Conservation (phyloP, 2,797 vertebrate species). For the Emys orbicularis region DNA sequence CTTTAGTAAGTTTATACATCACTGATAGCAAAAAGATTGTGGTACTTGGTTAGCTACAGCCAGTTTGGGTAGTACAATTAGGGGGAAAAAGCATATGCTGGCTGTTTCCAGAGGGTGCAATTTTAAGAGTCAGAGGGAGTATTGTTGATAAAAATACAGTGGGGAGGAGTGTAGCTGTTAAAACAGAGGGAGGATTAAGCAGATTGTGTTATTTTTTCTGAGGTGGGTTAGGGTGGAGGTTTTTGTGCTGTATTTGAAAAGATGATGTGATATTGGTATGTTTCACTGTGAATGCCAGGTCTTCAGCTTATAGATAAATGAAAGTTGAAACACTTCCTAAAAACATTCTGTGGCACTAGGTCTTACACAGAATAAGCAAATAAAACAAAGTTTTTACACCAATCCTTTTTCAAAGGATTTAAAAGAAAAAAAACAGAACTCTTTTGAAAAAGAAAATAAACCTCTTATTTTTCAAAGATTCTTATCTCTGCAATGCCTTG, state of each 20-base stretch:
- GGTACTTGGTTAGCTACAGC: too few species aligned
- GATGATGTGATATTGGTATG: background rate
- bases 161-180: too few species aligned
- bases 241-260: background rate
- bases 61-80: too few species aligned
- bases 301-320: background rate
- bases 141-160: too few species aligned
- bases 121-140: too few species aligned
- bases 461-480: background rate
- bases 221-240: fast-evolving
- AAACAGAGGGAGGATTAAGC: background rate
- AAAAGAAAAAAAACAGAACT: background rate
- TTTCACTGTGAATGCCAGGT: background rate
- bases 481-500: background rate
- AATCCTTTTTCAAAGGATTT: background rate
- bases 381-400: background rate
- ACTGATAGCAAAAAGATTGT: too few species aligned
- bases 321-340: background rate
- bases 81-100: too few species aligned
- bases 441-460: background rate
- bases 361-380: background rate
- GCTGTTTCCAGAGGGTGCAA: too few species aligned
- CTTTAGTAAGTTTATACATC: too few species aligned
- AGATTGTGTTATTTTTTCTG: background rate
- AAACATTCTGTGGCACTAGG: background rate